Evolutionary conservation across 2,888 invertebrate genomes (phyloP), one percentile per base, ranked within the genome.

Genomic region (Adelphocoris suturalis): DNA sequence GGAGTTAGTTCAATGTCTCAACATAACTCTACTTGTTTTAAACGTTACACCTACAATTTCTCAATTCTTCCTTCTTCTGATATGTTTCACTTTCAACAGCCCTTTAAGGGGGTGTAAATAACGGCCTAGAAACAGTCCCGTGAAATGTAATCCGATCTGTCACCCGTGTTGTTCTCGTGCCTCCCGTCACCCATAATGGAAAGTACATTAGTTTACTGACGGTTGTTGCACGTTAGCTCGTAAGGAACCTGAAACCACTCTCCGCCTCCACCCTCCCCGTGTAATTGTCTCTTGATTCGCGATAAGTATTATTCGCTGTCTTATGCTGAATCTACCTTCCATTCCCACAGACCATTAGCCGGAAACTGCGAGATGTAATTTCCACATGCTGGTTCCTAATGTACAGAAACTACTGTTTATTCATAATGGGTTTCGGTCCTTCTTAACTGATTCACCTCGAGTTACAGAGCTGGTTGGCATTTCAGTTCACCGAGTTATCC

Each of bases 231-330:
- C 75, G 86, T 86, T 61, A 85, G 85, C 86, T 61, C 57, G 28
- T 46, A 75, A 88, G 88, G 88, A 88, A 88, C 88, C 88, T 55
- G 88, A 88, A 88, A 88, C 88, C 88, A 88, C 55, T 76, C 61
- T 46, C n/a, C n/a, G 37, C 68, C 14, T 57, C 37, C 48, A n/a
- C n/a, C n/a, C 46, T 48, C 68, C 47, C 48, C 46, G 46, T 0
- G 86, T 86, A 86, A 86, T 86, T 75, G 86, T 86, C 75, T 75
- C 75, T 86, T 86, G 86, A 86, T 86, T 47, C 86, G 86, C 75
- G 75, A 75, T 86, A 86, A 86, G 86, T 86, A 86, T 86, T 75
- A 86, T 75, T 46, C 61, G 47, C 46, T 75, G 75, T 46, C 48
- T 37, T 86, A 52, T 48, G 27, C 68, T 23, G 68, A 68, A 68